These are phyloP conservation scores for Macrotis lagotis DNA, from an alignment of 2,113 vertebrate species.

Conservation along the genomic window DNA sequence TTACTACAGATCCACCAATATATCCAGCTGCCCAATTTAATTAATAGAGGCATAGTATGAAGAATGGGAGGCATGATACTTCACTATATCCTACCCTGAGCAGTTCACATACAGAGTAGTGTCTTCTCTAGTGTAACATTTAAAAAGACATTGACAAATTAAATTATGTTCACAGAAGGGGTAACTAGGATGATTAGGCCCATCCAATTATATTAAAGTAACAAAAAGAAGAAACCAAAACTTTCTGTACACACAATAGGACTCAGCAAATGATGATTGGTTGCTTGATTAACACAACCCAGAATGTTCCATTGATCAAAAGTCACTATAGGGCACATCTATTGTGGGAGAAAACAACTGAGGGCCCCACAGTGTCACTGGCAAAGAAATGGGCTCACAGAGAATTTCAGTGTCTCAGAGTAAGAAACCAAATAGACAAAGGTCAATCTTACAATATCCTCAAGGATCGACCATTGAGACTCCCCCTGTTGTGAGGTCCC, in stretches of 20 bases:
- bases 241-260: background rate
- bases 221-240: background rate
- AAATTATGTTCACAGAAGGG: background rate
- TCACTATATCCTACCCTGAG: background rate
- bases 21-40: background rate
- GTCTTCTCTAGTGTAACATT: background rate
- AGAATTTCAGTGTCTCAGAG: background rate
- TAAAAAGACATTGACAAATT: background rate
- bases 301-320: background rate
- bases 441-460: background rate
- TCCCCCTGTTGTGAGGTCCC: background rate
- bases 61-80: background rate
- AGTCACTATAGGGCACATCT: background rate
- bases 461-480: background rate
- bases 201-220: background rate
- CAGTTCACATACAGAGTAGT: background rate
- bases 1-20: background rate
- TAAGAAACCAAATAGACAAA: background rate
- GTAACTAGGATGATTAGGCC: background rate
- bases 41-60: background rate
- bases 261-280: background rate
- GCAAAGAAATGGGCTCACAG: background rate
- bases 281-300: background rate
- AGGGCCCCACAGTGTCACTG: background rate
- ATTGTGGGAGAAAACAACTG: background rate